Evolutionary conservation across 2,797 vertebrate species (phyloP).

Genomic region (Hylomyscus alleni): DNA sequence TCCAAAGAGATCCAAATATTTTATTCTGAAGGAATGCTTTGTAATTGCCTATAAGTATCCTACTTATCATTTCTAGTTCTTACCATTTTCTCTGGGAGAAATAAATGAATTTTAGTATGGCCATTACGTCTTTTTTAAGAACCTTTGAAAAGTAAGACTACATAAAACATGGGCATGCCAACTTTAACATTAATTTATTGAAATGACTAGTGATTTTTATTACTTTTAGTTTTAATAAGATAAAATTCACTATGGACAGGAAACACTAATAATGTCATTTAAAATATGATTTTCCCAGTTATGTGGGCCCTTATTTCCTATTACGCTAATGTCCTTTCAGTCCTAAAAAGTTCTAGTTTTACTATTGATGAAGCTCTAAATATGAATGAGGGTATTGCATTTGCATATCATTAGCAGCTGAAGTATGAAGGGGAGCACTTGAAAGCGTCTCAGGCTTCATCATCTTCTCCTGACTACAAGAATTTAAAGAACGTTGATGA

Average conservation of each 20-base stretch:
- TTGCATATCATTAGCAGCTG: constrained; percentile 27
- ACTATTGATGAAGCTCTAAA: constrained; percentile 1
- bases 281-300: constrained; percentile 36
- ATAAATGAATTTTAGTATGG: constrained; percentile 34
- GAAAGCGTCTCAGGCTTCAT: not conserved
- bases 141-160: not conserved
- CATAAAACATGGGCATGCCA: not conserved
- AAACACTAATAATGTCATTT: constrained; percentile 50
- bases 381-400: not conserved
- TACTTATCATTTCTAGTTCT: constrained; percentile 34
- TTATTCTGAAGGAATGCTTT: not conserved
- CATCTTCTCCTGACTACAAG: not conserved
- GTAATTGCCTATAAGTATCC: not conserved
- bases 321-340: not conserved
- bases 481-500: constrained; percentile 12
- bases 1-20: not conserved
- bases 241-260: constrained; percentile 10
- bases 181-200: constrained; percentile 42
- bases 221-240: constrained; percentile 43
- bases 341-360: constrained; percentile 31
- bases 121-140: constrained; percentile 32
- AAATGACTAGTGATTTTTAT: constrained; percentile 26
- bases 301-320: not conserved
- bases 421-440: not conserved
- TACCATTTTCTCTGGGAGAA: not conserved